Base-by-base conservation (phyloP, 35 echinoderm and acorn worm species). In the Lytechinus variegatus region DNA sequence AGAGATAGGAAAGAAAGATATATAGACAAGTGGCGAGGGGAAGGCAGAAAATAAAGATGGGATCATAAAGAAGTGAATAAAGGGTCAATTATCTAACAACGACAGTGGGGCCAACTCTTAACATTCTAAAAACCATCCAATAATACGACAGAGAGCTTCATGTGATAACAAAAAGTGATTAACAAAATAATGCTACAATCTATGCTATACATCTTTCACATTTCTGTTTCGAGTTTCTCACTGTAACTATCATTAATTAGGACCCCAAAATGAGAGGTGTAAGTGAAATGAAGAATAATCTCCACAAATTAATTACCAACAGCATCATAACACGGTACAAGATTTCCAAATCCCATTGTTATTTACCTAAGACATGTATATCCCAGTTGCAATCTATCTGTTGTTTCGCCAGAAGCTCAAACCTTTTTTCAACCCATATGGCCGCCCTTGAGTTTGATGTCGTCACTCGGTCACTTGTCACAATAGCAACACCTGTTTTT, bases 301-400 rank as follows among this genome's bases (percentile, higher is more conserved):
- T 44, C 33, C 33, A 44, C 2, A 44, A 44, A 44, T 44, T 0
- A 44, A 44, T 44, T 44, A 44, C 33, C 0, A 44, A 44, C 33
- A 44, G 33, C 33, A 44, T 1, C 33, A 44, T 44, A 44, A 44
- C 33, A 44, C 33, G 33, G 33, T 44, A 44, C 33, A 44, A 44
- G 33, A 44, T 44, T 44, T 44, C 33, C 13, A 13, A 21, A 71
- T 71, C 61, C 1, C 14, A 71, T 19, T 21, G 24, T 0, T 89
- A 89, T 54, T 89, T 94, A 96, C 97, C 97, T 53, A 95, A 92
- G 86, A 94, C 87, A 95, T 97, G 97, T 2, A 95, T 56, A 6
- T 96, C 56, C 98, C 98, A 99, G 72, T 99, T 97, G 92, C 98
- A 99, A 94, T 99, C 98, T 10, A 99, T 27, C 72, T 99, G 91